Base-by-base conservation (phyloP, 2,888 invertebrate species). In the Enchytraeus crypticus region DNA sequence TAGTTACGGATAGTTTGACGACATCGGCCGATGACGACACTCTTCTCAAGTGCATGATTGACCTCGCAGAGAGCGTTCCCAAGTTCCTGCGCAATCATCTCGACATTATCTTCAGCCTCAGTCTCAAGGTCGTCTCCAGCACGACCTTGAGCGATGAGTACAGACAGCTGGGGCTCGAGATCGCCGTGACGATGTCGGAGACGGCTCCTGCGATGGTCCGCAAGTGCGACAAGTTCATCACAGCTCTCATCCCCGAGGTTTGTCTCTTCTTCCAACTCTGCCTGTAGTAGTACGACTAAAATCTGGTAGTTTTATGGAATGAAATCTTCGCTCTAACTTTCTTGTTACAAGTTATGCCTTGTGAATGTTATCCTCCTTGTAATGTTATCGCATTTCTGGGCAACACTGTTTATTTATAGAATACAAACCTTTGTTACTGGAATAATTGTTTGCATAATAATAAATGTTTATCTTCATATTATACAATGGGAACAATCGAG, bases 131-230 rank as follows among this genome's bases (percentile, higher is more conserved):
- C 60, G 84, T 90, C 60, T 84, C 73, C 3, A 75, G 81, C 69
- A 69, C 69, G 3, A 76, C 79, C 32, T 69, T 79, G 51, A 73
- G 75, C 32, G 82, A 83, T 59, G 71, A 87, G 62, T 91, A 90
- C 88, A 85, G 69, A 23, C 93, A 96, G 77, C 82, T 96, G 62
- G 87, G 90, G 0, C 82, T 98, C 43, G 97, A 97, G 81, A 88
- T 91, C 14, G 87, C 92, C 64, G 83, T 84, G 5, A 86, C 88
- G 0, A 81, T 93, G 66, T 86, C 95, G 51, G 98, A 98, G 83
- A 90, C 90, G 33, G 92, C 95, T 5, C 90, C 97, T 0, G 91
- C 93, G 2, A 95, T 95, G 89, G 88, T 98, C 46, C 86, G 97
- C 61, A 97, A 96, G 80, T 71, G 71, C 65, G 55, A 26, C 29